Conservation (phyloP, 2,888 invertebrate species). For the Hemaris fuciformis region DNA sequence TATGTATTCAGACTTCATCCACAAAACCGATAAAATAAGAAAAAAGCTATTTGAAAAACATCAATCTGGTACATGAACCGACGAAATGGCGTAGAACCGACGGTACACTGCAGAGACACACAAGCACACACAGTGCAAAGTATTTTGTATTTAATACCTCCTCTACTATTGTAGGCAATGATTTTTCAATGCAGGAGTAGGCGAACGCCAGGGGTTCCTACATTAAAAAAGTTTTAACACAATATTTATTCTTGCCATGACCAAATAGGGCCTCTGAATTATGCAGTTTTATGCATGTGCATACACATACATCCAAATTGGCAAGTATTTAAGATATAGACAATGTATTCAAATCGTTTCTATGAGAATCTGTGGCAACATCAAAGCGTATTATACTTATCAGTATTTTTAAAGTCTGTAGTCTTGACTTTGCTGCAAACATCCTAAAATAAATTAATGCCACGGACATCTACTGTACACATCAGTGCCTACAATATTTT, state of each 20-base stretch:
- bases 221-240: constrained; percentile 38
- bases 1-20: background rate
- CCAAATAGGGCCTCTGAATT: too few species aligned
- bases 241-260: too few species aligned
- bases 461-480: too few species aligned
- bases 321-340: too few species aligned
- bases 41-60: constrained; percentile 2
- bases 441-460: background rate
- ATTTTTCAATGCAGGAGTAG: constrained; percentile 86
- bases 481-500: too few species aligned
- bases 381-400: background rate
- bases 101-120: constrained; percentile 36
- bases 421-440: background rate
- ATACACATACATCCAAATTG: too few species aligned
- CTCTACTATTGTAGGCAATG: constrained; percentile 83
- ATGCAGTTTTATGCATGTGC: too few species aligned
- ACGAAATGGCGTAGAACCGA: constrained; percentile 2
- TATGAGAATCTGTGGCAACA: background rate
- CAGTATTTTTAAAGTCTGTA: too few species aligned
- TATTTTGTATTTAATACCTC: constrained; percentile 76
- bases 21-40: background rate
- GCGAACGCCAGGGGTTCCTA: constrained; percentile 83
- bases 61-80: background rate
- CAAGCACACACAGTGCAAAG: constrained; percentile 43
- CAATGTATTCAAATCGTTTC: background rate